Conservation (phyloP, 2,888 invertebrate species). For the Ochropleura leucogaster region DNA sequence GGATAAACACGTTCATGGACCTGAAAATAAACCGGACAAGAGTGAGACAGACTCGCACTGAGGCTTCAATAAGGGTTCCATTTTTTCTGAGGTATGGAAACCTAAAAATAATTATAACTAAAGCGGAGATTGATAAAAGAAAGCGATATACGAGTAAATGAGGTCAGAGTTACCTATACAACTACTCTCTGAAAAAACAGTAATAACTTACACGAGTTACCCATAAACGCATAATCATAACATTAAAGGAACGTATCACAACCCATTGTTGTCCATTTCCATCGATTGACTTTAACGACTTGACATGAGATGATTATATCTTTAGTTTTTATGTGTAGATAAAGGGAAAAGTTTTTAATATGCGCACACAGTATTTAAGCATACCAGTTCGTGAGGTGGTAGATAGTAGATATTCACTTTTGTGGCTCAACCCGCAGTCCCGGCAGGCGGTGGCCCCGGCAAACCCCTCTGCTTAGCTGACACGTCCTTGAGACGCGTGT, state of each 20-base stretch:
- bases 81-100: no score
- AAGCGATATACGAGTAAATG: not conserved
- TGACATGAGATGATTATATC: conserved; percentile 22
- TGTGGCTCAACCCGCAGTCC: no score
- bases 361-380: not conserved
- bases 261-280: conserved; percentile 56
- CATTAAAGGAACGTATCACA: not conserved
- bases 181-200: not conserved
- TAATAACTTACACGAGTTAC: conserved; percentile 37
- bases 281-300: conserved; percentile 51
- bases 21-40: no score
- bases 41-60: no score
- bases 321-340: conserved; percentile 19
- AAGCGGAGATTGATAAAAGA: not conserved
- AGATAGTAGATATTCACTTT: no score
- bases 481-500: no score
- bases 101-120: not conserved
- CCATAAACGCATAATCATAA: conserved; percentile 37
- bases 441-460: no score
- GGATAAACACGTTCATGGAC: no score
- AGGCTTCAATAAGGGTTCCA: no score
- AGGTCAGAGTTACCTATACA: not conserved
- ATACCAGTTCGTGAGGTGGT: no score
- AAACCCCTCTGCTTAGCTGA: no score
- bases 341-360: conserved; percentile 16